phyloP scores from a whole-genome alignment of 2,888 invertebrate species.

The Hydrotaea cyrtoneurina region DNA sequence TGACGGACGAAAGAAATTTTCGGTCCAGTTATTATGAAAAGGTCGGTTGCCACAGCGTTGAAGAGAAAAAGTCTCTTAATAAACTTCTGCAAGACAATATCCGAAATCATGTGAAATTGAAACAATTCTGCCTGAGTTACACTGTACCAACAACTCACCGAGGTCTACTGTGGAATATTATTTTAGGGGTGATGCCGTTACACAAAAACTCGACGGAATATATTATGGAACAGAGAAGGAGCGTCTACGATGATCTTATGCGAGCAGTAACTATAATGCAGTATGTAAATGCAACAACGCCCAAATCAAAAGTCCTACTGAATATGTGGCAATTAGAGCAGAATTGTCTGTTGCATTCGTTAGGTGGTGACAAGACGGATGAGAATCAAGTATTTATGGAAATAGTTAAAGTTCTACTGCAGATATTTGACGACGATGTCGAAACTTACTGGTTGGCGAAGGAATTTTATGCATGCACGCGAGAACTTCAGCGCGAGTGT shows the following conservation, averaged over 20 bases:
- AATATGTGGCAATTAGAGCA: slow-evolving; percentile 92
- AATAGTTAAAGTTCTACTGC: slow-evolving; percentile 86
- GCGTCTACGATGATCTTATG: slow-evolving; percentile 88
- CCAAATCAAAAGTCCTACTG: slow-evolving; percentile 86
- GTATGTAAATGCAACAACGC: slow-evolving; percentile 84
- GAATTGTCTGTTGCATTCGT: slow-evolving; percentile 80
- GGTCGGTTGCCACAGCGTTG: slow-evolving; percentile 94
- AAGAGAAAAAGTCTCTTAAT: slow-evolving; percentile 94
- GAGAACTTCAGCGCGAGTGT: slow-evolving; percentile 85
- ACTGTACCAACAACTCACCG: slow-evolving; percentile 91
- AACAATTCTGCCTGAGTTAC: slow-evolving; percentile 92
- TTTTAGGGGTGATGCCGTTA: slow-evolving; percentile 90
- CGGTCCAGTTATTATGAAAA: slow-evolving; percentile 92
- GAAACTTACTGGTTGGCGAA: slow-evolving; percentile 93
- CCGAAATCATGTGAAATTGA: slow-evolving; percentile 84
- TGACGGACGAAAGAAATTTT: slow-evolving; percentile 88
- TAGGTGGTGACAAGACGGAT: slow-evolving; percentile 71
- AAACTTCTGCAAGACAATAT: slow-evolving; percentile 92
- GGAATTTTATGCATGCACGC: slow-evolving; percentile 87
- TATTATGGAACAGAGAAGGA: slow-evolving; percentile 87
- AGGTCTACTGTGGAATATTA: slow-evolving; percentile 90
- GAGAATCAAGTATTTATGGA: slow-evolving; percentile 83
- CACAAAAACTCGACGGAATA: slow-evolving; percentile 89
- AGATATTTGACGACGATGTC: slow-evolving; percentile 87
- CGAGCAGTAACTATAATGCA: slow-evolving; percentile 87